Evolutionary conservation across 2,113 vertebrate species (phyloP), one percentile per base, ranked within the genome.

Genomic region (Cyprinodon tularosa): DNA sequence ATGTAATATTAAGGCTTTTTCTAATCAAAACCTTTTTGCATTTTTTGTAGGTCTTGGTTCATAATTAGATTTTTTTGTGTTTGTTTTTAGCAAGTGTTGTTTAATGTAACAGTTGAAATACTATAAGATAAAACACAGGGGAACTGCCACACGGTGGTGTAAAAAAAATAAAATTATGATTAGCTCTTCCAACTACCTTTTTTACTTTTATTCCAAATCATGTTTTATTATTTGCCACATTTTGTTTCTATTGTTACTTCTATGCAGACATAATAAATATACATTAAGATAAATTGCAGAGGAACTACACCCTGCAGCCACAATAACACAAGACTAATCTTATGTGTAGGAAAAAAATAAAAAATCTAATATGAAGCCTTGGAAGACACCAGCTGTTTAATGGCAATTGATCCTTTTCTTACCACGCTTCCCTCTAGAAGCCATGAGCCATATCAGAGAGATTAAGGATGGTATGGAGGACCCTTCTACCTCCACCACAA

Each of bases 361-460:
- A 68, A 71, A 83, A 73, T 62, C 47, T 37, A 20, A 77, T 79
- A 78, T 67, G 20, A 69, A 64, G 13, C 39, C 14, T 12, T 15
- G 77, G 68, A 59, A 78, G 69, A 13, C 61, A 60, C 0, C 4
- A 72, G 39, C 40, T 70, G 53, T 17, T 67, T 69, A 63, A 29
- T 65, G 71, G 60, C 40, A 78, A 45, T 66, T 84, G 74, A 7
- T 62, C 47, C 53, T 29, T 29, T 29, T 29, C 29, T 29, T 29
- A 29, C 29, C 29, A 29, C 29, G 2, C 68, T 1, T 40, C 48
- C 40, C 36, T 10, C 10, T 39, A 62, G 60, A 73, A 39, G 65
- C 72, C 60, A 38, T 22, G 57, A 82, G 74, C 62, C 37, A 50
- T 48, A 72, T 68, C 61, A 40, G 64, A 20, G 11, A 11, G 47